A percentile compares a stretch with the other conserved stretches of the same genome.
Evolutionary conservation across 2,113 vertebrate genomes (phyloP).

Genomic region (Grammomys surdaster): DNA sequence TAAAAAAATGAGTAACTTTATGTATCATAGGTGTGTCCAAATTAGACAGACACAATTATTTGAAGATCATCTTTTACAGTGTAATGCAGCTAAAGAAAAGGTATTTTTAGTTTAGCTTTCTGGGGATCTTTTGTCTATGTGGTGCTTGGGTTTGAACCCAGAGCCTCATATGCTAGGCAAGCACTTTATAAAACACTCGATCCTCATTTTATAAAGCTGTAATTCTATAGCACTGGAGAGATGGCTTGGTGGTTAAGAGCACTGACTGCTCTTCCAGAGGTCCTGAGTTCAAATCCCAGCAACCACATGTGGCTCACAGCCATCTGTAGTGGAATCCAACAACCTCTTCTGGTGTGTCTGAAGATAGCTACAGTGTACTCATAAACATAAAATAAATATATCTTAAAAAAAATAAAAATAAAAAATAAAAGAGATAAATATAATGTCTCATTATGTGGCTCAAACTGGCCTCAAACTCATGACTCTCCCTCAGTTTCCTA

Average conservation of each 20-base stretch:
- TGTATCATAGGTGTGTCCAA: not conserved
- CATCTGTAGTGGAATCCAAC: too few relatives aligned
- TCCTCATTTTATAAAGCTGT: not conserved
- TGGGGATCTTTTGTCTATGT: not conserved
- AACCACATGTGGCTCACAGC: too few relatives aligned
- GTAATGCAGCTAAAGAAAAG: constrained; percentile 41
- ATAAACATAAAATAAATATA: too few relatives aligned
- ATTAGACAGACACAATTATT: not conserved
- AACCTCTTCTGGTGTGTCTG: too few relatives aligned
- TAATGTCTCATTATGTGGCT: not conserved
- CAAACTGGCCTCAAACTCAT: not conserved
- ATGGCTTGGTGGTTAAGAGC: too few relatives aligned
- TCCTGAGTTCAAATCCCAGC: too few relatives aligned
- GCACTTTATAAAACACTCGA: not conserved
- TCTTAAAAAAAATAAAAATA: too few relatives aligned
- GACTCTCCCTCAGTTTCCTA: not conserved
- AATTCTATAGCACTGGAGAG: not conserved
- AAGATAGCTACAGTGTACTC: too few relatives aligned
- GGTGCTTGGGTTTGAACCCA: not conserved
- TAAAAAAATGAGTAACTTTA: constrained; percentile 24
- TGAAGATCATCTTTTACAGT: not conserved
- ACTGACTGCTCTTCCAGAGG: too few relatives aligned
- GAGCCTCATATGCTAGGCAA: not conserved
- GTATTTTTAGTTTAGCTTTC: constrained; percentile 8
- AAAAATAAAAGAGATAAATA: not conserved